These are phyloP conservation scores for Prionace glauca DNA, from an alignment of 2,797 vertebrate species.

Conservation along the genomic window DNA sequence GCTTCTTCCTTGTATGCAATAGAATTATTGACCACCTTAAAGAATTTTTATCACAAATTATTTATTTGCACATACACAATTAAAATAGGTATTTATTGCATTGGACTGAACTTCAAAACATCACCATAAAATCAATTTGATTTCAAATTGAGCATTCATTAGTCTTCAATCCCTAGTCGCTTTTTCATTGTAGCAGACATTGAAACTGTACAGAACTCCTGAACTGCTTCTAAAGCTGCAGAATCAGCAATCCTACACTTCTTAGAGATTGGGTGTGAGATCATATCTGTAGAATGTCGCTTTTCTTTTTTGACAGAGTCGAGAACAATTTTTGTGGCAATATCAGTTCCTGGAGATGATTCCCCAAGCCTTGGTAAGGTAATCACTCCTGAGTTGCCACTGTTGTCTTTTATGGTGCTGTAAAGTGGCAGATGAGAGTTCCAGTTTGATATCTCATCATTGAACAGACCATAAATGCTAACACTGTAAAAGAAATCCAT, in stretches of 20 bases:
- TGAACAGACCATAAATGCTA: constrained; percentile 17
- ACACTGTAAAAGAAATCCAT: constrained; percentile 41
- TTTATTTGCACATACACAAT: constrained; percentile 35
- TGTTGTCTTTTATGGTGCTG: background rate
- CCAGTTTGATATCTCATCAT: constrained; percentile 35
- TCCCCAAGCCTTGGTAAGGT: background rate
- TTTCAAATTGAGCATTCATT: background rate
- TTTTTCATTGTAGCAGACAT: constrained; percentile 36
- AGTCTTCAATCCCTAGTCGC: constrained; percentile 29
- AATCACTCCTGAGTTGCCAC: background rate
- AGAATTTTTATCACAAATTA: constrained; percentile 25
- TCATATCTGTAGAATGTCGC: background rate
- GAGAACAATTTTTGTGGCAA: background rate
- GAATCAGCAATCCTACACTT: constrained; percentile 22
- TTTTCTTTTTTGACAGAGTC: constrained; percentile 14
- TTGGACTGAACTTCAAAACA: background rate
- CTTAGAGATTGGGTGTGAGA: background rate
- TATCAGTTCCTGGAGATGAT: constrained; percentile 11
- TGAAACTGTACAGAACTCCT: constrained; percentile 32
- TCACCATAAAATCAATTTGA: constrained; percentile 21
- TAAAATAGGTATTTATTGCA: constrained; percentile 25
- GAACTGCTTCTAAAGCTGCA: constrained; percentile 29
- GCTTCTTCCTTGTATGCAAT: background rate
- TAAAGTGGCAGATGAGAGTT: background rate
- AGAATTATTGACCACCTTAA: background rate